These are phyloP conservation scores for Andrena trimmerana DNA, from an alignment of 2,888 invertebrate species.

Conservation along the genomic window DNA sequence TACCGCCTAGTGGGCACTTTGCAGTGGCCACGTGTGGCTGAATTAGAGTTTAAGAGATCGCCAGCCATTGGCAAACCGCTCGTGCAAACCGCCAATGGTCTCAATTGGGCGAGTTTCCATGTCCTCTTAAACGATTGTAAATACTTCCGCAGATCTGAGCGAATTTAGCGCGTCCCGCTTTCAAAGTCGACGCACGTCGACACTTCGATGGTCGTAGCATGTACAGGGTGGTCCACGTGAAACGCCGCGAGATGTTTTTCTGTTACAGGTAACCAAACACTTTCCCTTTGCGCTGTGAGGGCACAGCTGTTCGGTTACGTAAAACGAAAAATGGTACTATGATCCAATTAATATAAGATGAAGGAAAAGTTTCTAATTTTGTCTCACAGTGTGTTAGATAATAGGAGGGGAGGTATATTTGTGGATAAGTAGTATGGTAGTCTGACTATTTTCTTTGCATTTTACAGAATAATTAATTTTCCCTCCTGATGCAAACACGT, in stretches of 20 bases:
- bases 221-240: constrained; percentile 11
- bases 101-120: constrained; percentile 51
- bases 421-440: too few relatives aligned
- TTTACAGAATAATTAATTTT: not conserved
- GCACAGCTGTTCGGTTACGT: not conserved
- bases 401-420: too few relatives aligned
- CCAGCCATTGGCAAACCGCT: constrained; percentile 67
- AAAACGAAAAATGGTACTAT: not conserved
- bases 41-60: constrained; percentile 74
- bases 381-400: too few relatives aligned
- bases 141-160: constrained; percentile 42
- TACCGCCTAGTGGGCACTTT: constrained; percentile 62
- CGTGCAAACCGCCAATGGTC: constrained; percentile 64
- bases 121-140: constrained; percentile 50
- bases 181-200: constrained; percentile 30
- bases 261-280: too few relatives aligned
- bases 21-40: constrained; percentile 54
- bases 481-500: not conserved
- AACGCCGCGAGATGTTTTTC: not conserved
- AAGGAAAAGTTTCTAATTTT: too few relatives aligned
- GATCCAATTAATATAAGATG: too few relatives aligned
- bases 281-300: too few relatives aligned
- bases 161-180: constrained; percentile 23
- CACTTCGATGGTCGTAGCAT: not conserved
- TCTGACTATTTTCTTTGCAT: too few relatives aligned